A percentile compares a stretch with the other conserved stretches of the same genome.
Evolutionary conservation across 2,888 invertebrate genomes (phyloP).

Genomic region (Drosophila testacea): DNA sequence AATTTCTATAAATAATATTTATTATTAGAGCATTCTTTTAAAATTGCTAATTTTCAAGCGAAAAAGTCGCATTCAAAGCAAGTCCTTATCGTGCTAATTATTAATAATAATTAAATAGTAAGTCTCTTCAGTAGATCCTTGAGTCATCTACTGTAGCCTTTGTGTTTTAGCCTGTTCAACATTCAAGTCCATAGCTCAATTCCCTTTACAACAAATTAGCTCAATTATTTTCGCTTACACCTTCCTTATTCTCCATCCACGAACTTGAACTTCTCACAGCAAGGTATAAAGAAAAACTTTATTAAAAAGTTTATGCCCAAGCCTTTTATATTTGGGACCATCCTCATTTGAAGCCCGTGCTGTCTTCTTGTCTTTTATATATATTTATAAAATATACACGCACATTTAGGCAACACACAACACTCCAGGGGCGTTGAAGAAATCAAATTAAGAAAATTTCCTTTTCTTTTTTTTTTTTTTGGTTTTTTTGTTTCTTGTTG

Average conservation of each 20-base stretch:
- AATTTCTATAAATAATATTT: not conserved
- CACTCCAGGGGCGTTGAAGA: slow-evolving; percentile 76
- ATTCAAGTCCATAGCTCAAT: slow-evolving; percentile 44
- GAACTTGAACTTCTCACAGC: slow-evolving; percentile 21
- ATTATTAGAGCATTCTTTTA: too few relatives aligned
- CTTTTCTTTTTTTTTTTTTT: slow-evolving; percentile 32
- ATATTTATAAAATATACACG: slow-evolving; percentile 69
- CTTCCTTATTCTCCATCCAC: slow-evolving; percentile 8
- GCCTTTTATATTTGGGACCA: slow-evolving; percentile 57
- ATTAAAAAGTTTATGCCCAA: slow-evolving; percentile 77
- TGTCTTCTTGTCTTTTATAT: slow-evolving; percentile 27
- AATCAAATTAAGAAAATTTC: slow-evolving; percentile 81
- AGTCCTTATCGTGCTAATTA: not conserved
- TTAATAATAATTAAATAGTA: slow-evolving; percentile 10
- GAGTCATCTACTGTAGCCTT: not conserved
- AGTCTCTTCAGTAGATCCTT: not conserved
- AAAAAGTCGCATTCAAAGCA: too few relatives aligned
- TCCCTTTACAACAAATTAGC: slow-evolving; percentile 74
- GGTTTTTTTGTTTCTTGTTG: slow-evolving; percentile 2
- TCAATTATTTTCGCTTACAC: slow-evolving; percentile 69
- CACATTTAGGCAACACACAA: slow-evolving; percentile 63
- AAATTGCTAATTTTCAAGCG: too few relatives aligned
- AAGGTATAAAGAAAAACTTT: slow-evolving; percentile 73
- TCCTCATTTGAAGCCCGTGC: slow-evolving; percentile 50
- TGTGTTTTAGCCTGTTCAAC: slow-evolving; percentile 14